phyloP scores from a whole-genome alignment of 2,797 vertebrate genomes.

The Acanthis flammea region DNA sequence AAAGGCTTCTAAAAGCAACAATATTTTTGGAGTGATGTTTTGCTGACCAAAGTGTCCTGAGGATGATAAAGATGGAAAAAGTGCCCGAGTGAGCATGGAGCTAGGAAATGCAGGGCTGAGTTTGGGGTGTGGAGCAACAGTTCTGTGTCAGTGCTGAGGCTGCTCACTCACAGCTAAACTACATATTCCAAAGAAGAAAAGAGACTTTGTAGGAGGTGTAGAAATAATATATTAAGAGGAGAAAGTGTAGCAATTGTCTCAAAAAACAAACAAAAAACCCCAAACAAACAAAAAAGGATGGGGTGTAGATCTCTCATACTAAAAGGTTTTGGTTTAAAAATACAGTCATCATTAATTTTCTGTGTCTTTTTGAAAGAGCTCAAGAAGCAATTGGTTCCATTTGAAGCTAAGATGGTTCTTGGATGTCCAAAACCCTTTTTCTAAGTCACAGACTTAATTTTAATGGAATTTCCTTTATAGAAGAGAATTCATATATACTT shows the following conservation, averaged over 20 bases:
- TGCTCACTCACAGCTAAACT: accelerated
- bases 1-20: neutral
- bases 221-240: neutral
- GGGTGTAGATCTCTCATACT: neutral
- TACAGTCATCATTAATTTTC: neutral
- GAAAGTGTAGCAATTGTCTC: neutral
- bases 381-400: neutral
- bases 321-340: neutral
- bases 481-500: neutral
- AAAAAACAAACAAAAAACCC: neutral
- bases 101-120: neutral
- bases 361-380: neutral
- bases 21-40: neutral
- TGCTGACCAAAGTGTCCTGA: neutral
- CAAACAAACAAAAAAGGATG: accelerated
- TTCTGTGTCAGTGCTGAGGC: neutral
- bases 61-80: neutral
- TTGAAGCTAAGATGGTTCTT: neutral
- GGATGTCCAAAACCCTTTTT: neutral
- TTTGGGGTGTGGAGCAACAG: neutral
- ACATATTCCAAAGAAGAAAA: neutral
- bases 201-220: neutral
- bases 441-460: neutral
- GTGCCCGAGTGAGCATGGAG: accelerated
- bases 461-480: neutral